phyloP scores from a whole-genome alignment of 2,888 invertebrate species.

The Cataglyphis albicans region DNA sequence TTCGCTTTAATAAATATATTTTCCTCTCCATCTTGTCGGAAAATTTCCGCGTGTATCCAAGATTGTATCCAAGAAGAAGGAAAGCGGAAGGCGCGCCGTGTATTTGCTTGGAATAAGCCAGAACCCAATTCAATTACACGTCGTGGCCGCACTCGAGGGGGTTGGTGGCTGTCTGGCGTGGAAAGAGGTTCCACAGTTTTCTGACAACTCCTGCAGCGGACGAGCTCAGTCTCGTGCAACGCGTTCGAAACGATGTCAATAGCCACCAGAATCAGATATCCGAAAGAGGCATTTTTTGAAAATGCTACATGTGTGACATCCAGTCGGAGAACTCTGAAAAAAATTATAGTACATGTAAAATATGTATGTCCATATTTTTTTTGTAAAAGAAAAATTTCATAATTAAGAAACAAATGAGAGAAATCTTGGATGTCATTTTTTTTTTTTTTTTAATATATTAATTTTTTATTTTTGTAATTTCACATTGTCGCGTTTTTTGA shows the following conservation, averaged over 20 bases:
- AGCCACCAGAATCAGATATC: constrained; percentile 42
- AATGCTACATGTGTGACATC: not conserved
- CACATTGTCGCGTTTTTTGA: not conserved
- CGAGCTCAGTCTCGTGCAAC: constrained; percentile 64
- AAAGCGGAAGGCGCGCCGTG: constrained; percentile 28
- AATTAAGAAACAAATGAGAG: not conserved
- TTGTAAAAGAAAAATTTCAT: not conserved
- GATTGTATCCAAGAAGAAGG: constrained; percentile 36
- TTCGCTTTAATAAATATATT: constrained; percentile 41
- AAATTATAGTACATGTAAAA: not conserved
- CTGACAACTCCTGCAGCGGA: constrained; percentile 64
- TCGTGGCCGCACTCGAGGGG: constrained; percentile 65
- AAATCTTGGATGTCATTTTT: not conserved
- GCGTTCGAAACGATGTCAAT: constrained; percentile 66
- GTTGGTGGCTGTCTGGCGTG: constrained; percentile 53
- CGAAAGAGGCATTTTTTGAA: constrained; percentile 61
- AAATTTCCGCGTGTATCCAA: constrained; percentile 41
- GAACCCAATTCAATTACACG: constrained; percentile 78
- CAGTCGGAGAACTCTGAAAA: not conserved
- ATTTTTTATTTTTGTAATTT: not conserved
- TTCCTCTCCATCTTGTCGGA: constrained; percentile 24
- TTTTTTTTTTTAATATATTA: not conserved
- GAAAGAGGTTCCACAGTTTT: constrained; percentile 66
- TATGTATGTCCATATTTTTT: not conserved
- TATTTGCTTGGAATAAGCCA: constrained; percentile 61